Percentiles rank a stretch among this genome's conserved stretches.
Conservation (phyloP, 1,140 invertebrate genomes). For the Ceratosolen fusciceps region DNA sequence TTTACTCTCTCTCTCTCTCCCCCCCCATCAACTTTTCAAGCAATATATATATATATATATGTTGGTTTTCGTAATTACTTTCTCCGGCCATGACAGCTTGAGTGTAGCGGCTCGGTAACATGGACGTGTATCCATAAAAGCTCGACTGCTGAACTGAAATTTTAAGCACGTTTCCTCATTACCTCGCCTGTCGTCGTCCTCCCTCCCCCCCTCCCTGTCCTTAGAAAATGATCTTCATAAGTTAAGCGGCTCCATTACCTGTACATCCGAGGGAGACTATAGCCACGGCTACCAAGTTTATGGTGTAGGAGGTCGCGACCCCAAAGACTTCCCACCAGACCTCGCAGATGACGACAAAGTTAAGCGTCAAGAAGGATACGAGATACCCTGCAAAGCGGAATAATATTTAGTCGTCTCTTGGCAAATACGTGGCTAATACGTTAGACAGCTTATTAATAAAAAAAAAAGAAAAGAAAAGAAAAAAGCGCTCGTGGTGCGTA, state of each 20-base stretch:
- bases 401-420: too few relatives aligned
- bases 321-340: conserved; percentile 86
- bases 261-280: conserved; percentile 90
- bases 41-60: too few relatives aligned
- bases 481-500: too few relatives aligned
- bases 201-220: too few relatives aligned
- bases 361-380: conserved; percentile 83
- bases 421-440: too few relatives aligned
- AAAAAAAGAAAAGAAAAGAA: too few relatives aligned
- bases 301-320: conserved; percentile 80
- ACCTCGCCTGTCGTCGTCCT: too few relatives aligned
- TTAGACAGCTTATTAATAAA: too few relatives aligned
- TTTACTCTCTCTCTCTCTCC: too few relatives aligned
- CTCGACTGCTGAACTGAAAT: conserved; percentile 89
- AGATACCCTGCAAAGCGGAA: conserved; percentile 78
- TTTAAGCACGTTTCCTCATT: conserved; percentile 21
- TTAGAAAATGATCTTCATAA: too few relatives aligned
- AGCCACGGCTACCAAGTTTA: conserved; percentile 87
- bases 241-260: conserved; percentile 76
- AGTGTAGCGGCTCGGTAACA: conserved; percentile 89
- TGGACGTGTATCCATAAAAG: conserved; percentile 94
- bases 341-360: conserved; percentile 88
- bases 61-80: conserved; percentile 75
- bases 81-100: conserved; percentile 95
- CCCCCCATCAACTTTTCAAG: too few relatives aligned